Percentiles rank a stretch among this genome's conserved stretches.
Conservation (phyloP, 2,888 invertebrate species). For the Helleia helle region DNA sequence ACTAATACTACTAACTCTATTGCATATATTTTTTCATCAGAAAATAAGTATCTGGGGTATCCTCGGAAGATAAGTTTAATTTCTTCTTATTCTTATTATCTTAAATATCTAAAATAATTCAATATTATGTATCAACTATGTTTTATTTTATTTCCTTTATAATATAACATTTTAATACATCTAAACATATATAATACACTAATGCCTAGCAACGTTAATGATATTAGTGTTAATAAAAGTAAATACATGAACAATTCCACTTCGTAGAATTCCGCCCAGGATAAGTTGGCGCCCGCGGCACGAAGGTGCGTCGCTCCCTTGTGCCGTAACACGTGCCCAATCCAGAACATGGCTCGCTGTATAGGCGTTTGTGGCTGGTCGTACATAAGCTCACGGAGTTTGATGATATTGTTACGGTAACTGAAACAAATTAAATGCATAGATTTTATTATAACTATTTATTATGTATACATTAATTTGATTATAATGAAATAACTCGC, state of each 20-base stretch:
- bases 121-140: background rate
- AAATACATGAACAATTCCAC: conserved; percentile 8
- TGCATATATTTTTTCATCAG: too few relatives aligned
- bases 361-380: conserved; percentile 18
- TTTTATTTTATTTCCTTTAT: background rate
- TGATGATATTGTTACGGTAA: conserved; percentile 17
- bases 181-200: background rate
- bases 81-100: too few relatives aligned
- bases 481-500: too few relatives aligned
- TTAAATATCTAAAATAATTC: too few relatives aligned
- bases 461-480: too few relatives aligned
- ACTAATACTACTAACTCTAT: too few relatives aligned
- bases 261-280: conserved; percentile 16
- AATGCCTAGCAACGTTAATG: background rate
- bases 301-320: conserved; percentile 17
- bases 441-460: too few relatives aligned
- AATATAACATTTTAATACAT: too few relatives aligned
- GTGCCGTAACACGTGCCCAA: conserved; percentile 20
- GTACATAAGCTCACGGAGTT: conserved; percentile 13
- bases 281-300: conserved; percentile 15
- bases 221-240: background rate
- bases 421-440: conserved; percentile 15
- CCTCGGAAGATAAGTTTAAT: too few relatives aligned
- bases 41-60: too few relatives aligned
- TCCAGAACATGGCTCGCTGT: conserved; percentile 22